Evolutionary conservation across 1,140 invertebrate genomes (phyloP).

Genomic region (Polypedilum pembai): DNA sequence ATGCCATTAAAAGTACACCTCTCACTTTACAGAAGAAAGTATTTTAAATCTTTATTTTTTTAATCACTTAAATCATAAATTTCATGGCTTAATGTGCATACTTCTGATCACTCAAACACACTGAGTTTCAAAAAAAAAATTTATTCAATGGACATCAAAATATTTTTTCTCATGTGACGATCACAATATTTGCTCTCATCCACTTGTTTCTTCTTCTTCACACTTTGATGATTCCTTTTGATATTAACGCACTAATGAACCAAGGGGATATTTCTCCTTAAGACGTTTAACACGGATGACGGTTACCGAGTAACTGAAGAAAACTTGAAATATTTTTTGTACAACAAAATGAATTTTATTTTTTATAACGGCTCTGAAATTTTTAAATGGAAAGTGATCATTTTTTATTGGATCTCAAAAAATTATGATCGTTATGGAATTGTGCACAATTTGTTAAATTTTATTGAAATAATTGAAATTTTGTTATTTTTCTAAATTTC

Average conservation of each 20-base stretch:
- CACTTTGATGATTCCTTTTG: background rate
- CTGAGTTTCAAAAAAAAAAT: background rate
- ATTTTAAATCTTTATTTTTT: background rate
- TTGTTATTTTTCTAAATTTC: no score
- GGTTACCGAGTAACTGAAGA: conserved; percentile 4
- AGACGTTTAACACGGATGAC: conserved; percentile 9
- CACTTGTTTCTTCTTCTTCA: background rate
- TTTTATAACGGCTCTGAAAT: background rate
- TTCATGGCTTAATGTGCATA: background rate
- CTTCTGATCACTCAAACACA: background rate
- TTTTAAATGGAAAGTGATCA: background rate
- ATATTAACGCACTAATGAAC: background rate
- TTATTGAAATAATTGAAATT: no score
- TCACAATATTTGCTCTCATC: background rate
- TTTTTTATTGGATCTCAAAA: no score
- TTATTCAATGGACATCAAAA: background rate
- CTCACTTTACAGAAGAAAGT: background rate
- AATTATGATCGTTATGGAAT: no score
- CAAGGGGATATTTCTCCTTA: background rate
- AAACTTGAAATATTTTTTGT: background rate
- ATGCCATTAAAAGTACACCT: background rate
- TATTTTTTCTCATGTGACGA: background rate
- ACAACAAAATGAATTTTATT: background rate
- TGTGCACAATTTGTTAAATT: no score
- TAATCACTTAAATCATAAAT: background rate